Evolutionary conservation across 2,113 vertebrate species (phyloP).

Genomic region (Camelus dromedarius): DNA sequence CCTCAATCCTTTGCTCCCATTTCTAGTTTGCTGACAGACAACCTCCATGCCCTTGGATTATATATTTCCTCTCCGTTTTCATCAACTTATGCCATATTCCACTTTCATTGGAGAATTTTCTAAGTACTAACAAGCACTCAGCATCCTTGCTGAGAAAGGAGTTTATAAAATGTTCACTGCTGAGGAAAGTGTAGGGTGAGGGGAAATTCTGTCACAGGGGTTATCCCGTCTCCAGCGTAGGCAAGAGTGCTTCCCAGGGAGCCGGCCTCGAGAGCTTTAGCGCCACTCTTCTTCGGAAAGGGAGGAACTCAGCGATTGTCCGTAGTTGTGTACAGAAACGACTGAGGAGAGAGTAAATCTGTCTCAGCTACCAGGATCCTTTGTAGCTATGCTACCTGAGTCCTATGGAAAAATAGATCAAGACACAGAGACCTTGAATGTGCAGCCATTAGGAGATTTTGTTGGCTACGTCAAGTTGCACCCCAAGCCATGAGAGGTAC

Average conservation of each 20-base stretch:
- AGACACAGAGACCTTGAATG: background rate
- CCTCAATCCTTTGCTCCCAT: background rate
- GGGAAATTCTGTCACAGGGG: background rate
- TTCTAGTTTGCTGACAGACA: background rate
- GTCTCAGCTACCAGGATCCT: background rate
- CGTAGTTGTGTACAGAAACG: background rate
- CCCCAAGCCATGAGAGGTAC: background rate
- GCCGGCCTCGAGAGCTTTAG: background rate
- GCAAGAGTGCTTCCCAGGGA: background rate
- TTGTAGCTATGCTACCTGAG: background rate
- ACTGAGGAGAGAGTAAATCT: background rate
- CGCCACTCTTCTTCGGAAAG: background rate
- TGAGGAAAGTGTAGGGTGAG: background rate
- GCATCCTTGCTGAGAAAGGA: background rate
- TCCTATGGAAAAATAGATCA: background rate
- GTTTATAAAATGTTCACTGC: conserved; percentile 12
- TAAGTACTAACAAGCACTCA: background rate
- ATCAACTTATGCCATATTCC: background rate
- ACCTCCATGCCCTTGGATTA: background rate
- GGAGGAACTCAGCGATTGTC: background rate
- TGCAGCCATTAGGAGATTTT: background rate
- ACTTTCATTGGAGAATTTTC: background rate
- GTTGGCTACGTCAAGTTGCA: background rate
- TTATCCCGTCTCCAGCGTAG: background rate
- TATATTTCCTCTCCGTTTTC: background rate